Evolutionary conservation across 2,888 invertebrate species (phyloP), one percentile per base, ranked within the genome.

Genomic region (Agrotis puta): DNA sequence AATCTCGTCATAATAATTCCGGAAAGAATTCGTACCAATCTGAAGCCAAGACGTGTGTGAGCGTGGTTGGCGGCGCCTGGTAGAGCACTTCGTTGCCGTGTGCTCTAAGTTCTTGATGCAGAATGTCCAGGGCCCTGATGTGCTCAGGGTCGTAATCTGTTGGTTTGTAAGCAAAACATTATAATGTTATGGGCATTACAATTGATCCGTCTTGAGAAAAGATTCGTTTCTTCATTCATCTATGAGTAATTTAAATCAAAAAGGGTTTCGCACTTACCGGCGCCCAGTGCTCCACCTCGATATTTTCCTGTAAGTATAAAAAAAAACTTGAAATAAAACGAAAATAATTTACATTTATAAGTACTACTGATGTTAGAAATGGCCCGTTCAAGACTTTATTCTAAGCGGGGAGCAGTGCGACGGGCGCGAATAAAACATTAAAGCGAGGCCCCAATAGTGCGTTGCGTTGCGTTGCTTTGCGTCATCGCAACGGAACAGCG

Each of bases 1-100:
- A n/a, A n/a, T n/a, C n/a, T n/a, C n/a, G n/a, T n/a, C 14, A 39
- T 16, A 5, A 39, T 20, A 18, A 14, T 56, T 43, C 50, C 43
- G 45, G 24, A 33, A 27, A 2, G 14, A 18, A 22, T 62, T 24
- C 20, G 33, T 75, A 95, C 95, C 92, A 92, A 2, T 92, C 85
- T 0, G 94, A 91, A 18, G 93, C 91, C 62, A 88, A 82, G 2
- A 45, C 14, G 57, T 95, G 90, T 0, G 92, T 87, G 7, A 95
- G 79, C 48, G 86, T 86, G 2, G 90, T 89, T n/a, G 89, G 91
- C 0, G 92, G 89, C 77, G 93, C 94, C 27, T 91, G 87, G 81
- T 94, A 92, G 39, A 95, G 88, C 0, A 82, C 69, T 66, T 94
- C 92, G 0, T n/a, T 65, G 9, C 92, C 94, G n/a, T 81, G 91